These are phyloP conservation scores for Thamnaconus septentrionalis DNA, from an alignment of 2,113 vertebrate genomes.

Conservation along the genomic window DNA sequence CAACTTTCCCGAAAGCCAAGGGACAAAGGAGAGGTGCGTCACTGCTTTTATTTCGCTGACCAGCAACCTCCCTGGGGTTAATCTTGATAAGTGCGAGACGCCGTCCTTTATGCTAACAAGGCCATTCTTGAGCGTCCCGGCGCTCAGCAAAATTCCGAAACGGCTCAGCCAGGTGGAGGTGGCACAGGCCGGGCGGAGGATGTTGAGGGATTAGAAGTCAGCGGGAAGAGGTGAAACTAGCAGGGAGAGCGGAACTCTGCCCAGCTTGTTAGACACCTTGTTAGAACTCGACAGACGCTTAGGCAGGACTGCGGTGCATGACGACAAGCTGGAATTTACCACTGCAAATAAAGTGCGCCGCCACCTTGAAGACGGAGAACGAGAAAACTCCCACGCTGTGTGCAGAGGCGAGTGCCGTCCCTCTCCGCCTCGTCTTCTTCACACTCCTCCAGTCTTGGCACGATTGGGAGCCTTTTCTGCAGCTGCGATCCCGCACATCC, in stretches of 20 bases:
- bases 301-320: slow-evolving; percentile 3
- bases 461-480: too few relatives aligned
- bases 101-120: slow-evolving; percentile 33
- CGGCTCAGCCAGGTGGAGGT: background rate
- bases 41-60: background rate
- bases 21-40: background rate
- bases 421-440: too few relatives aligned
- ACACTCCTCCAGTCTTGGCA: too few relatives aligned
- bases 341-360: too few relatives aligned
- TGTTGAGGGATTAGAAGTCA: slow-evolving; percentile 9
- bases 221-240: slow-evolving; percentile 39
- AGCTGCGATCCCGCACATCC: too few relatives aligned
- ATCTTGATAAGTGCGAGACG: slow-evolving; percentile 19
- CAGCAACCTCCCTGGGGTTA: slow-evolving; percentile 1
- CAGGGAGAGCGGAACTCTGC: slow-evolving; percentile 19
- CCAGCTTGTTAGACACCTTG: slow-evolving; percentile 54
- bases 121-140: background rate
- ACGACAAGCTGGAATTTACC: too few relatives aligned
- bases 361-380: too few relatives aligned
- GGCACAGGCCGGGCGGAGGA: slow-evolving; percentile 6
- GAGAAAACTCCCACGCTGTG: too few relatives aligned
- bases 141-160: slow-evolving; percentile 5
- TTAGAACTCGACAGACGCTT: slow-evolving; percentile 47
- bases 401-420: too few relatives aligned
- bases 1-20: background rate